Evolutionary conservation across 1,140 invertebrate genomes (phyloP), one percentile per base, ranked within the genome.

Genomic region (Lordiphosa stackelbergi): DNA sequence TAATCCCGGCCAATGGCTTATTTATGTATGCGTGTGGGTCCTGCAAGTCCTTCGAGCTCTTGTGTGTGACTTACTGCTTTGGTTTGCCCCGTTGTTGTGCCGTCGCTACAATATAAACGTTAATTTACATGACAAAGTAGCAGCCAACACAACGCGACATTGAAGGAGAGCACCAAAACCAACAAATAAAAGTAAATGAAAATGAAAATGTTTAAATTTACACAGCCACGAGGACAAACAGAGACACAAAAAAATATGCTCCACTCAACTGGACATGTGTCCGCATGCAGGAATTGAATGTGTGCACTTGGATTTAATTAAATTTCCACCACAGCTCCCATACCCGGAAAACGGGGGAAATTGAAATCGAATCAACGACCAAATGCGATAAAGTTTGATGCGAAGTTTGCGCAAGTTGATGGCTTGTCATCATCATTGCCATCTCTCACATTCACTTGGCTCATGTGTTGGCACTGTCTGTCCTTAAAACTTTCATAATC

Each of bases 121-220:
- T 83, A 83, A 83, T 83, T 83, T 84, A 54, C 77, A 83, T 83
- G 61, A 66, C 72, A 83, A 84, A 77, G 78, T 83, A 77, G 78
- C 72, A 46, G 66, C 35, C 42, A 43, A 56, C 42, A 36, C 12
- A 36, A 36, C 40, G 19, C 34, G 4, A 41, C 28, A 31, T 31
- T 31, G 51, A 42, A 41, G 19, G 34, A 8, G 12, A 47, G 40
- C 43, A 11, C 54, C 19, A 16, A 34, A 48, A 10, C n/a, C 24
- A 11, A 9, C 10, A 28, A 22, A 24, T 19, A 40, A 7, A 45
- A 11, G 10, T 13, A 10, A 36, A 57, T 51, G 59, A 53, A 70
- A 70, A 70, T 69, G 58, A 63, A 70, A 70, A 69, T 70, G 59
- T 69, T 62, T 52, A 69, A 69, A 70, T 49, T 61, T 38, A 68